Evolutionary conservation across 2,888 invertebrate genomes (phyloP).

Genomic region (Microdon myrmicae): DNA sequence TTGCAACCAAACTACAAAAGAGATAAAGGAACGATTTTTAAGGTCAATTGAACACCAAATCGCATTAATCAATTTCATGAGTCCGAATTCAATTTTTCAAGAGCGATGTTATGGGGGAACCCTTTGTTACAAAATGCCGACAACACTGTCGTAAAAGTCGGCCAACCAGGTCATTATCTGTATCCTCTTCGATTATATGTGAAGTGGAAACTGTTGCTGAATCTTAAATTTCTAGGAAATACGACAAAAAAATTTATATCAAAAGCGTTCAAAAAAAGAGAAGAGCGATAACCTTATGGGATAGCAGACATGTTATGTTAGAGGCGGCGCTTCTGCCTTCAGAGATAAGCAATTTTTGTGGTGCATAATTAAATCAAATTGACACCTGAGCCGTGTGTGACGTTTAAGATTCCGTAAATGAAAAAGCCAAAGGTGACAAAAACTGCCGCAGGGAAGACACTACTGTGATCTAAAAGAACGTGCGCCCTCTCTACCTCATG

Average conservation of each 20-base stretch:
- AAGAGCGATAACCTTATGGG: conserved; percentile 2
- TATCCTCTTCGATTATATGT: conserved; percentile 21
- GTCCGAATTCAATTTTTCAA: neutral
- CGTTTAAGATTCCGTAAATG: conserved; percentile 30
- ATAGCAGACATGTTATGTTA: conserved; percentile 3
- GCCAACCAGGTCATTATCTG: conserved; percentile 23
- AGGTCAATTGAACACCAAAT: conserved; percentile 20
- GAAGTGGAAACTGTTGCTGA: conserved; percentile 24
- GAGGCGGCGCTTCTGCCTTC: conserved; percentile 30
- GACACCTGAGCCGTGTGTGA: conserved; percentile 55
- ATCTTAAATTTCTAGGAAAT: conserved; percentile 43
- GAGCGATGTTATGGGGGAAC: neutral
- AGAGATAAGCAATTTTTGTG: conserved; percentile 20
- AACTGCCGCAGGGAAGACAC: conserved; percentile 2
- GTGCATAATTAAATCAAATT: conserved; percentile 51
- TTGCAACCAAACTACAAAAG: neutral
- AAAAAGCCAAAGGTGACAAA: conserved; percentile 18
- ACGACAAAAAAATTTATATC: neutral
- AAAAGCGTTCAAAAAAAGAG: neutral
- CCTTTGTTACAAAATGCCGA: neutral
- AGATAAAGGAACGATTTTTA: conserved; percentile 22
- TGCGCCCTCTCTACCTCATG: too few species aligned
- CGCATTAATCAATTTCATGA: conserved; percentile 22
- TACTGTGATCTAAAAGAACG: too few species aligned
- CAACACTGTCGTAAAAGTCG: conserved; percentile 23